Evolutionary conservation across 30 jellyfish, hydroid and myxozoan species (phyloP).

Genomic region (Morbakka virulenta): DNA sequence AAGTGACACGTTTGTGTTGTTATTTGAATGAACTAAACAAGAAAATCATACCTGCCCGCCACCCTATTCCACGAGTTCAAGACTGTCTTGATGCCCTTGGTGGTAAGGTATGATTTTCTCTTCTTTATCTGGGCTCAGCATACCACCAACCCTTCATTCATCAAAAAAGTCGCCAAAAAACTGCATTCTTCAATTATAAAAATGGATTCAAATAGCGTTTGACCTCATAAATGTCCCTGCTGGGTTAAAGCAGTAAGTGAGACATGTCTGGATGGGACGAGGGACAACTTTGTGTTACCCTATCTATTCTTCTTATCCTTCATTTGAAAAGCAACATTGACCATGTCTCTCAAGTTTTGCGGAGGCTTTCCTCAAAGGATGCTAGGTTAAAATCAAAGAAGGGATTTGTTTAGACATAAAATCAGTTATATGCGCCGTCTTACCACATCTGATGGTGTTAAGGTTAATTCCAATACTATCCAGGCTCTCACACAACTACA

Average conservation of each 20-base stretch:
- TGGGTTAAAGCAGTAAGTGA: constrained; percentile 17
- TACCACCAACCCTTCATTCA: constrained; percentile 47
- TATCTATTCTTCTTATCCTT: too few species aligned
- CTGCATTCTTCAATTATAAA: constrained; percentile 37
- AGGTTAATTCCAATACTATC: constrained; percentile 9
- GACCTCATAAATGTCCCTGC: constrained; percentile 51
- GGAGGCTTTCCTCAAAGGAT: too few species aligned
- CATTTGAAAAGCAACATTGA: too few species aligned
- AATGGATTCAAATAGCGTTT: constrained; percentile 51
- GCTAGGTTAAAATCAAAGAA: too few species aligned
- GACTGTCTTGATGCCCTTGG: constrained; percentile 14
- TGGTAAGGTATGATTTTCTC: constrained; percentile 28
- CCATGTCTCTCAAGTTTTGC: too few species aligned
- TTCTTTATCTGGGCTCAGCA: constrained; percentile 32
- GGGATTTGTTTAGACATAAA: constrained; percentile 22
- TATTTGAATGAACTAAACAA: constrained; percentile 6
- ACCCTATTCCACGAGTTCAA: constrained; percentile 49
- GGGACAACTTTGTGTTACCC: too few species aligned
- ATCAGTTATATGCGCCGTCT: constrained; percentile 38
- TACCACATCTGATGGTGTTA: constrained; percentile 16
- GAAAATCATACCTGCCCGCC: constrained; percentile 33
- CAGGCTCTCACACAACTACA: too few species aligned
- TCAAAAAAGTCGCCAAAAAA: constrained; percentile 4
- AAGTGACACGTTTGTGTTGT: constrained; percentile 14
- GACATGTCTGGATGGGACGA: too few species aligned